Evolutionary conservation across 2,888 invertebrate genomes (phyloP).

Genomic region (Scelioninae gen. 1): DNA sequence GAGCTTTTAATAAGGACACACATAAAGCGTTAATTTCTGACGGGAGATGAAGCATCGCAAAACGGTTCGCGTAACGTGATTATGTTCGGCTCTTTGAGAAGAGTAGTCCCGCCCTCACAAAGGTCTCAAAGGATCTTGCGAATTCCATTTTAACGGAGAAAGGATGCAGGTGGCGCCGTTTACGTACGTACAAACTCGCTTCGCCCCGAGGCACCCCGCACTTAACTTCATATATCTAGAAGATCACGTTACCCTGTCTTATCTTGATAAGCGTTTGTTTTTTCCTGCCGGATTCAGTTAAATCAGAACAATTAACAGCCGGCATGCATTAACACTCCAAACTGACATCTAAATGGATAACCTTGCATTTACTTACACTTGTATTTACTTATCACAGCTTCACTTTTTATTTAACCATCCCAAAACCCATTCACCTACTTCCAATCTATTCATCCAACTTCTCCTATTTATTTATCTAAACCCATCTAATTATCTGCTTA

Average conservation of each 20-base stretch:
- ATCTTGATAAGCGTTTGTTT: conserved; percentile 2
- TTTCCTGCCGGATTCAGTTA: neutral
- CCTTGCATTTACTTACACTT: no score
- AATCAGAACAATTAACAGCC: neutral
- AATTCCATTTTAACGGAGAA: conserved; percentile 67
- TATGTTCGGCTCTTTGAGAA: conserved; percentile 65
- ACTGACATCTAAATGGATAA: no score
- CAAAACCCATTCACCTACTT: no score
- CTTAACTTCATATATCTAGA: conserved; percentile 49
- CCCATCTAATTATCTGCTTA: no score
- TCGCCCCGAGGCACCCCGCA: conserved; percentile 45
- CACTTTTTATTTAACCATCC: no score
- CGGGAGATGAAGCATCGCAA: conserved; percentile 49
- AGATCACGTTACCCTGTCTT: conserved; percentile 33
- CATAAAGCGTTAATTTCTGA: conserved; percentile 59
- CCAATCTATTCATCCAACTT: no score
- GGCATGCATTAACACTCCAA: no score
- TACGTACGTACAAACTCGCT: conserved; percentile 59
- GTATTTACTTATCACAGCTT: no score
- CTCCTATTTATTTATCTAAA: no score
- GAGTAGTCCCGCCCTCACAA: conserved; percentile 55
- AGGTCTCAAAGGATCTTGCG: conserved; percentile 68
- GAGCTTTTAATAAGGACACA: conserved; percentile 50
- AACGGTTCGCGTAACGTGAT: conserved; percentile 64
- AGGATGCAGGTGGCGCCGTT: conserved; percentile 57